Evolutionary conservation across 35 echinoderm and acorn worm genomes (phyloP).

Genomic region (Ophioderma brevispina): DNA sequence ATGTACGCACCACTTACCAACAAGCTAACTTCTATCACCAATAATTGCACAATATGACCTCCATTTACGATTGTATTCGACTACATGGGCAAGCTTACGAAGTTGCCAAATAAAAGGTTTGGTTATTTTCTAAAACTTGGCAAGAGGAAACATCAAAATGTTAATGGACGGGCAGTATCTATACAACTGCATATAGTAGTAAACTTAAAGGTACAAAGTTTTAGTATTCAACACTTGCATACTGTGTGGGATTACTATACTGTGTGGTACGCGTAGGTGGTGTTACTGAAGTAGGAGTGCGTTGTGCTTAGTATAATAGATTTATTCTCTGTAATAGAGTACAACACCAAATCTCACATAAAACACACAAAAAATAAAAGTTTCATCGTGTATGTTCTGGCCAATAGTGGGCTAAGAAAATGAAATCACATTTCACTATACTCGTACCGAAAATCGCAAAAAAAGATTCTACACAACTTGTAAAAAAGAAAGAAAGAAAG

Average conservation of each 20-base stretch:
- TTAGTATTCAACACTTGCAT: not conserved
- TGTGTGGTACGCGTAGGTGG: not conserved
- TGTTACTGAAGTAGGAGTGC: not conserved
- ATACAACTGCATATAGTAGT: not conserved
- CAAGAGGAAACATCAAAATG: slow-evolving; percentile 9
- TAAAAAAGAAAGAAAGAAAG: not conserved
- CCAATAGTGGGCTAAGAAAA: not conserved
- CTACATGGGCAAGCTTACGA: not conserved
- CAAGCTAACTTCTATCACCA: not conserved
- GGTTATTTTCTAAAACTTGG: not conserved
- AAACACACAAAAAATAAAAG: not conserved
- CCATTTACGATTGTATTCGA: not conserved
- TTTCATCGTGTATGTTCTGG: too few species aligned
- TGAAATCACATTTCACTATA: not conserved
- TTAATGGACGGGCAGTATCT: not conserved
- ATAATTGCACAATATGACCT: not conserved
- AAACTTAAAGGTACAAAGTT: not conserved
- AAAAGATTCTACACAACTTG: not conserved
- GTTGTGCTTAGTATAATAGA: not conserved
- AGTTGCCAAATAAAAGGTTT: not conserved
- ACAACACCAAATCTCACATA: not conserved
- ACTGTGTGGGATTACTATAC: not conserved
- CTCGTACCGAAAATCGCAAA: not conserved
- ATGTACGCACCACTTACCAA: not conserved
- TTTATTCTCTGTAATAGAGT: not conserved